phyloP scores from a whole-genome alignment of 1,140 invertebrate species.

The Hormaphis cornu region DNA sequence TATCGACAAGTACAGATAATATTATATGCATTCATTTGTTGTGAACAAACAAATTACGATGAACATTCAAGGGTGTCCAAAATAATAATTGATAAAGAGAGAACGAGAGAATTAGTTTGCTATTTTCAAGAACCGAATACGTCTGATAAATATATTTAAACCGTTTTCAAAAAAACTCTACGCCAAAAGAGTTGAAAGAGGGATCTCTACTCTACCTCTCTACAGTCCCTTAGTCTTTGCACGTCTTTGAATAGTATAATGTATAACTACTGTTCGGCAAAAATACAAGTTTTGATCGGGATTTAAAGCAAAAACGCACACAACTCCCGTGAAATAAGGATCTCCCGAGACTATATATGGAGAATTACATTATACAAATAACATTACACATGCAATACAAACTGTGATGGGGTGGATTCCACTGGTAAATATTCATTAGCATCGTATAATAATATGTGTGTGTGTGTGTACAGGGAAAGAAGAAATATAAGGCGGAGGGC shows the following conservation, averaged over 20 bases:
- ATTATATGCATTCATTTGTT: no score
- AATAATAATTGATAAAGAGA: no score
- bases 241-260: neutral
- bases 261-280: neutral
- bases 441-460: neutral
- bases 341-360: neutral
- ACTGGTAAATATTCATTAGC: conserved; percentile 31
- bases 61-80: no score
- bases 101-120: no score
- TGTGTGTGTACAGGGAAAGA: neutral
- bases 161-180: no score
- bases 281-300: neutral
- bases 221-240: no score
- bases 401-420: conserved; percentile 2
- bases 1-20: no score
- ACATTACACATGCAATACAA: conserved; percentile 30
- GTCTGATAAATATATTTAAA: no score
- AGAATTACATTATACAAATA: conserved; percentile 30
- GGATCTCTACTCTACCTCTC: no score
- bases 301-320: neutral
- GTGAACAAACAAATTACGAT: no score
- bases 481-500: neutral
- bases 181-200: no score
- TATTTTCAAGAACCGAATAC: no score
- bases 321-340: neutral